phyloP scores from a whole-genome alignment of 2,888 invertebrate species.

The Melieria picta region DNA sequence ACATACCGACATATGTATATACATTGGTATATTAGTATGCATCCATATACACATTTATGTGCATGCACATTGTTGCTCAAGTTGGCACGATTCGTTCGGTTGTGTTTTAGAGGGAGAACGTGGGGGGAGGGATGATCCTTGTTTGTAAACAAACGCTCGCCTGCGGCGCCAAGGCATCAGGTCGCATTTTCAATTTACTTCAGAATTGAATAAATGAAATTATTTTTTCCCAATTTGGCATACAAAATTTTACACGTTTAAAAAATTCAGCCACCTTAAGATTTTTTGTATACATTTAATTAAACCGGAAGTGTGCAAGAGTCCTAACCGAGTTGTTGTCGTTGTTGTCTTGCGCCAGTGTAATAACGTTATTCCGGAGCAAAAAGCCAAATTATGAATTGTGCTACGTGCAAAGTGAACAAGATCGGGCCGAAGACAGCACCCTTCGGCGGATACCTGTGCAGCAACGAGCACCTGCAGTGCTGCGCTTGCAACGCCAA shows the following conservation, averaged over 20 bases:
- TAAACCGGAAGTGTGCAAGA: constrained; percentile 24
- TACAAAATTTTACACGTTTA: constrained; percentile 42
- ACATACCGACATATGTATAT: too few species aligned
- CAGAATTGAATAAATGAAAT: constrained; percentile 30
- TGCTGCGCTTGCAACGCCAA: constrained; percentile 37
- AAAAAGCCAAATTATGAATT: constrained; percentile 41
- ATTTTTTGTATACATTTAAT: constrained; percentile 32
- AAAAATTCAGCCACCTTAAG: constrained; percentile 36
- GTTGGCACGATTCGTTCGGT: too few species aligned
- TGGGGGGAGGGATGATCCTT: neutral
- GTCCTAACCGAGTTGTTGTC: constrained; percentile 5
- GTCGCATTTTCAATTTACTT: constrained; percentile 33
- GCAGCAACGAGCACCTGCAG: constrained; percentile 42
- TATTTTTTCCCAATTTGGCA: constrained; percentile 39
- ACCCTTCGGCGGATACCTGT: constrained; percentile 44
- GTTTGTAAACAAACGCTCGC: neutral
- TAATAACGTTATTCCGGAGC: constrained; percentile 10
- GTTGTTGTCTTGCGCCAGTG: neutral
- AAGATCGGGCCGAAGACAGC: constrained; percentile 41
- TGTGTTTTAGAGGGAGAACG: too few species aligned
- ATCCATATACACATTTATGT: too few species aligned
- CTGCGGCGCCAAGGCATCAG: constrained; percentile 11
- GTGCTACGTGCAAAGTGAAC: constrained; percentile 41
- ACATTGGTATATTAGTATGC: too few species aligned
- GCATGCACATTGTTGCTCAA: too few species aligned